Percentiles rank a stretch among this genome's conserved stretches.
phyloP scores from a whole-genome alignment of 2,113 vertebrate species.

The Alexandromys fortis region DNA sequence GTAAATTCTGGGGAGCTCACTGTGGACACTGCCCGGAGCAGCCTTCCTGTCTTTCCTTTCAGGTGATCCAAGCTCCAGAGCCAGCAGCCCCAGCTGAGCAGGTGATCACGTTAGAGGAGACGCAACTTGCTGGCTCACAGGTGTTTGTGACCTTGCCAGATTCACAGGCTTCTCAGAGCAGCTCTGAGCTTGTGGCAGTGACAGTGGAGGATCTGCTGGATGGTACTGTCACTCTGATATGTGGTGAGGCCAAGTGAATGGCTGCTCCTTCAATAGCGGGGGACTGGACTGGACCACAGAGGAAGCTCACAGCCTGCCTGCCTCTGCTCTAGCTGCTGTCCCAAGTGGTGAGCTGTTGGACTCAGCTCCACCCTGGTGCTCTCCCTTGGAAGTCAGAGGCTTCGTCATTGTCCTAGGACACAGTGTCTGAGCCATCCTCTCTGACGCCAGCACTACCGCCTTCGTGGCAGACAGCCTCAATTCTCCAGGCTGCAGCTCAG shows the following conservation, averaged over 20 bases:
- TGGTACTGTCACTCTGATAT: conserved; percentile 90
- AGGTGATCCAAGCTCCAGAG: conserved; percentile 85
- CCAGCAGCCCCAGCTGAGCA: conserved; percentile 78
- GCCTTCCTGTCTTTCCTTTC: conserved; percentile 38
- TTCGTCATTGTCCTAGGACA: background rate
- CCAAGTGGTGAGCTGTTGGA: background rate
- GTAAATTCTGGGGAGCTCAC: background rate
- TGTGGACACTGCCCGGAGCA: conserved; percentile 40
- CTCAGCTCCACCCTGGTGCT: background rate
- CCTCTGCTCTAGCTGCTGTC: background rate
- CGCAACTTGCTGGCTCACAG: conserved; percentile 85
- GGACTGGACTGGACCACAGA: background rate
- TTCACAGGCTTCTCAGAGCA: conserved; percentile 72
- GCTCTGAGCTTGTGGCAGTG: conserved; percentile 88
- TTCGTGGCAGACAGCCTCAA: background rate
- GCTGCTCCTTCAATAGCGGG: rapidly evolving
- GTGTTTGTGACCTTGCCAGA: conserved; percentile 88
- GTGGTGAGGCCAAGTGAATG: conserved; percentile 84
- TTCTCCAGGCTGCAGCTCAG: background rate
- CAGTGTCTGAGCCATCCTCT: background rate
- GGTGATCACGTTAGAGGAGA: conserved; percentile 83
- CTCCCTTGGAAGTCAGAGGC: background rate
- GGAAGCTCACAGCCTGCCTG: background rate
- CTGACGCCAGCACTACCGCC: rapidly evolving
- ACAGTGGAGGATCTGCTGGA: conserved; percentile 91